Percentiles rank a stretch among this genome's conserved stretches.
Conservation (phyloP, 2,888 invertebrate genomes). For the Leuctra nigra region DNA sequence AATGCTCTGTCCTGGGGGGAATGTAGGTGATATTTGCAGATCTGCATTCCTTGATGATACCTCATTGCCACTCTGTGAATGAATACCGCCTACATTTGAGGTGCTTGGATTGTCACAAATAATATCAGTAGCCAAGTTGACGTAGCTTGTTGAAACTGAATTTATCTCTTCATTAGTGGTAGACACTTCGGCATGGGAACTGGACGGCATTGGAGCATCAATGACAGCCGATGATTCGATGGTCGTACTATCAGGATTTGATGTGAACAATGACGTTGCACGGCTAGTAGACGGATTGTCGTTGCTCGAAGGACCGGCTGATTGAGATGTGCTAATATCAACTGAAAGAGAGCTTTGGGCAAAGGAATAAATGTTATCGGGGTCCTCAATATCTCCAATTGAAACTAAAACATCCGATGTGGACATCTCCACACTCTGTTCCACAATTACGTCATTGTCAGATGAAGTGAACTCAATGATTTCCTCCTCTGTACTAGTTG, state of each 20-base stretch:
- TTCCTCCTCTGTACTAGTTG: slow-evolving; percentile 4
- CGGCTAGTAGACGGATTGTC: slow-evolving; percentile 5
- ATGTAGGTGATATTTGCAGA: neutral
- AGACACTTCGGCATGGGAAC: slow-evolving; percentile 4
- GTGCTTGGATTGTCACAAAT: neutral
- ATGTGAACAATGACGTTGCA: neutral
- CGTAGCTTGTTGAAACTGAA: slow-evolving; percentile 2
- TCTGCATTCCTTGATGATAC: neutral
- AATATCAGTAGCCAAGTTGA: neutral
- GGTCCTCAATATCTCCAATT: neutral
- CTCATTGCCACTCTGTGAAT: neutral
- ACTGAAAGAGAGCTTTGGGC: neutral
- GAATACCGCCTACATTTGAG: neutral
- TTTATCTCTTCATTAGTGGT: slow-evolving; percentile 3
- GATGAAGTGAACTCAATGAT: neutral
- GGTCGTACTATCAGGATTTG: slow-evolving; percentile 12
- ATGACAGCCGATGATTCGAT: slow-evolving; percentile 13
- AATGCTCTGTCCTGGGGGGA: neutral
- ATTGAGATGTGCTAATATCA: neutral
- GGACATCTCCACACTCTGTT: slow-evolving; percentile 7
- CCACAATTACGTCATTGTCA: neutral
- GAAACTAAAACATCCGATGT: neutral
- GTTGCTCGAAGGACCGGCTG: neutral
- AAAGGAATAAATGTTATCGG: neutral
- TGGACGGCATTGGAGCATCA: neutral